phyloP scores from a whole-genome alignment of 2,888 invertebrate species.

The Hipparchia sbordonii region DNA sequence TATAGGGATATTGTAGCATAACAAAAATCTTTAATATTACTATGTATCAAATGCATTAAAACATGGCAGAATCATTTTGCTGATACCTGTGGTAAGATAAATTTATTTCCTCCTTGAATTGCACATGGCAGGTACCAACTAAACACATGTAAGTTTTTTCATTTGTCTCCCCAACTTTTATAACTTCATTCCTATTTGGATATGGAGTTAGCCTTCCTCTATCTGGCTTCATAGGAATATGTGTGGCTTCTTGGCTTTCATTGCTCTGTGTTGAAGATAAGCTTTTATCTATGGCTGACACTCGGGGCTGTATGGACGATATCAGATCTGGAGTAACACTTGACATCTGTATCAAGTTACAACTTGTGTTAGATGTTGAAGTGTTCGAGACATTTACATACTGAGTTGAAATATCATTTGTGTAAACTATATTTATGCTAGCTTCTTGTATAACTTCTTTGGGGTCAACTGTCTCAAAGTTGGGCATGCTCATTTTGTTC shows the following conservation, averaged over 20 bases:
- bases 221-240: slow-evolving; percentile 50
- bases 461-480: slow-evolving; percentile 75
- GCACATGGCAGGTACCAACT: slow-evolving; percentile 80
- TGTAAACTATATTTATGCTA: slow-evolving; percentile 76
- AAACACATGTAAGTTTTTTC: slow-evolving; percentile 72
- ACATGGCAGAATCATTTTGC: background rate
- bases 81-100: slow-evolving; percentile 81
- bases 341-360: slow-evolving; percentile 65
- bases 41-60: background rate
- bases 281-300: slow-evolving; percentile 46
- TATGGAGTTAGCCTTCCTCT: slow-evolving; percentile 34
- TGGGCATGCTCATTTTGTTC: slow-evolving; percentile 75
- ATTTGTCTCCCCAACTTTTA: slow-evolving; percentile 36
- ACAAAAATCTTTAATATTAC: too few relatives aligned
- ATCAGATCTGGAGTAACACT: slow-evolving; percentile 74
- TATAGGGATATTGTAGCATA: too few relatives aligned
- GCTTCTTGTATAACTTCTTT: slow-evolving; percentile 78
- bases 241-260: slow-evolving; percentile 41
- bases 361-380: slow-evolving; percentile 49
- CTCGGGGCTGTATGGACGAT: slow-evolving; percentile 64
- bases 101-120: slow-evolving; percentile 82
- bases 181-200: slow-evolving; percentile 32
- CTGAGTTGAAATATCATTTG: slow-evolving; percentile 67
- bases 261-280: slow-evolving; percentile 46
- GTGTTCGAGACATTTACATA: slow-evolving; percentile 65